Evolutionary conservation across 1,140 invertebrate species (phyloP).

Genomic region (Drosophila carrolli): DNA sequence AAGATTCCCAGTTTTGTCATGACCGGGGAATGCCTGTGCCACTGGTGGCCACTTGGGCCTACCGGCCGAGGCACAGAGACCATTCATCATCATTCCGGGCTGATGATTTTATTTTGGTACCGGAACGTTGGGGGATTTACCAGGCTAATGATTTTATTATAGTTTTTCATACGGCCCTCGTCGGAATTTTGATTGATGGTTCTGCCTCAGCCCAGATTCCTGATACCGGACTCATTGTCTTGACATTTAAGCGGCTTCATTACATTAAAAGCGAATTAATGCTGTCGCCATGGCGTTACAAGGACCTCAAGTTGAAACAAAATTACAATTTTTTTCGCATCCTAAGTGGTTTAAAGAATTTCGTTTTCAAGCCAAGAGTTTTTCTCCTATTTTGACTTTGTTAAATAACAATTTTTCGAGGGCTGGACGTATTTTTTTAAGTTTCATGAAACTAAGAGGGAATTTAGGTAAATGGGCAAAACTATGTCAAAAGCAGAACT

Average conservation of each 20-base stretch:
- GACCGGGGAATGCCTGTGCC: conserved; percentile 17
- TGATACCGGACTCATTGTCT: conserved; percentile 40
- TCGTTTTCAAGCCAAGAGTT: conserved; percentile 16
- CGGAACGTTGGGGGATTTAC: conserved; percentile 76
- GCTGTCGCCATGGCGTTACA: conserved; percentile 28
- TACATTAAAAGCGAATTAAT: conserved; percentile 56
- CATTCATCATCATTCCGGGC: conserved; percentile 78
- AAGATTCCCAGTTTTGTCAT: conserved; percentile 66
- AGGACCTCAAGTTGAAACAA: conserved; percentile 31
- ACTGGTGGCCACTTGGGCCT: conserved; percentile 40
- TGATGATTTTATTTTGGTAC: conserved; percentile 82
- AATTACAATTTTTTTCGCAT: conserved; percentile 10
- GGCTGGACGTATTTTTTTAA: not conserved
- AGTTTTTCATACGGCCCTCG: conserved; percentile 61
- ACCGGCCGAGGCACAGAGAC: conserved; percentile 18
- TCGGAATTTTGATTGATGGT: conserved; percentile 67
- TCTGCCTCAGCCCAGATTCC: conserved; percentile 1
- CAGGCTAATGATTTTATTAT: conserved; percentile 80
- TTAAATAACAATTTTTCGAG: conserved; percentile 5
- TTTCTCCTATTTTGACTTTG: conserved; percentile 5
- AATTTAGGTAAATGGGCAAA: too few relatives aligned
- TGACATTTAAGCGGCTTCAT: conserved; percentile 50
- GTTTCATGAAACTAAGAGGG: too few relatives aligned
- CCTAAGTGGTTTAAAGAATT: conserved; percentile 1
- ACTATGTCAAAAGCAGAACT: too few relatives aligned